Evolutionary conservation across 2,113 vertebrate genomes (phyloP).

Genomic region (Equus quagga): DNA sequence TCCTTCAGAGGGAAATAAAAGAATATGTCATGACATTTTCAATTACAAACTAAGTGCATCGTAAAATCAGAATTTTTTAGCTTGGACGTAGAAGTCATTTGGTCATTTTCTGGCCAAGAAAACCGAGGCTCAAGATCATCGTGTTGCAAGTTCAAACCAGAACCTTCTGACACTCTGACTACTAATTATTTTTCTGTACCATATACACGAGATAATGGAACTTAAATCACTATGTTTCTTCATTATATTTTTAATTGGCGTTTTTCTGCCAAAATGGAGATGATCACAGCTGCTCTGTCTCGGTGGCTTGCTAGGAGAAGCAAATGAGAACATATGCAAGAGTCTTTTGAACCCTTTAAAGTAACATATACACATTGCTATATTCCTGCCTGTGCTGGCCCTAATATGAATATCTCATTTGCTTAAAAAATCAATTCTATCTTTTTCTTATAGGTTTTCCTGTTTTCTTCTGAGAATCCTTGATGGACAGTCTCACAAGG

Average conservation of each 20-base stretch:
- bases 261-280: background rate
- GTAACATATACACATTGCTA: background rate
- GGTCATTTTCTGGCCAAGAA: background rate
- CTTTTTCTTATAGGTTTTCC: background rate
- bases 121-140: background rate
- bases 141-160: background rate
- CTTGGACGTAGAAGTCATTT: background rate
- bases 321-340: background rate
- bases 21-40: background rate
- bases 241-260: constrained; percentile 10
- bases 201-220: background rate
- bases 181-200: background rate
- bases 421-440: background rate
- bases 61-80: background rate
- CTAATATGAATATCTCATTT: background rate
- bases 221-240: constrained; percentile 26
- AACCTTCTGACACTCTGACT: background rate
- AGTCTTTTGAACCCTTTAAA: constrained; percentile 2
- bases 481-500: background rate
- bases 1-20: constrained; percentile 83
- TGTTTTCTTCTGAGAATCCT: background rate
- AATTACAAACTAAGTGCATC: background rate
- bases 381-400: background rate
- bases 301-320: background rate
- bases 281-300: background rate